phyloP scores from a whole-genome alignment of 1,140 invertebrate species.

The Bombus cullumanus region DNA sequence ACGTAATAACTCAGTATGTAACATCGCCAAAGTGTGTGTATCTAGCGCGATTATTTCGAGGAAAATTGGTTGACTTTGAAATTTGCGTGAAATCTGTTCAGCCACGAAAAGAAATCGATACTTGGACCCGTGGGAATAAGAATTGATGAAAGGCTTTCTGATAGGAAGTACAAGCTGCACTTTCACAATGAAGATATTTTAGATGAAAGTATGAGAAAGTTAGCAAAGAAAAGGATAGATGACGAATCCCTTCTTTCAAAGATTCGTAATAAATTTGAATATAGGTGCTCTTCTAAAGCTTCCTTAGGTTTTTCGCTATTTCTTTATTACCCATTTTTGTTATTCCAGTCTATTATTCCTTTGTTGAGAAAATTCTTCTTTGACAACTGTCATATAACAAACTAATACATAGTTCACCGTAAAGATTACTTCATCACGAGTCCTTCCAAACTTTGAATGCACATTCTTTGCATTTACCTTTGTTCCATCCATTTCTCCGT shows the following conservation, averaged over 20 bases:
- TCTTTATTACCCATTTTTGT: not conserved
- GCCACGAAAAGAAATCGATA: constrained; percentile 2
- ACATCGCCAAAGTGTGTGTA: not conserved
- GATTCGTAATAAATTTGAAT: constrained; percentile 6
- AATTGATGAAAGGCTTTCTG: not conserved
- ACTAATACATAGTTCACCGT: not conserved
- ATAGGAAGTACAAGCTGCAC: not conserved
- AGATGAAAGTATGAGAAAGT: not conserved
- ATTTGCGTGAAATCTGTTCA: constrained; percentile 12
- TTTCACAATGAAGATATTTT: not conserved
- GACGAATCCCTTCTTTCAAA: not conserved
- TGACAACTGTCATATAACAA: not conserved
- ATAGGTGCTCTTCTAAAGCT: not conserved
- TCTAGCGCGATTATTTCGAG: constrained; percentile 4
- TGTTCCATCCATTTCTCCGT: not conserved
- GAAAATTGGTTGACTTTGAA: constrained; percentile 6
- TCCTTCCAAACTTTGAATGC: not conserved
- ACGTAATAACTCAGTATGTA: not conserved
- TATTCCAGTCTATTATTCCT: not conserved
- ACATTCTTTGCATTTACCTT: not conserved
- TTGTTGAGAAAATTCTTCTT: not conserved
- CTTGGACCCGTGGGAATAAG: not conserved
- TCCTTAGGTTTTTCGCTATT: no score
- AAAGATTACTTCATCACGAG: not conserved
- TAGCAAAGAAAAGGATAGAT: not conserved